Conservation (phyloP, 92 coral and sea anemone genomes). For the Palythoa grandis region DNA sequence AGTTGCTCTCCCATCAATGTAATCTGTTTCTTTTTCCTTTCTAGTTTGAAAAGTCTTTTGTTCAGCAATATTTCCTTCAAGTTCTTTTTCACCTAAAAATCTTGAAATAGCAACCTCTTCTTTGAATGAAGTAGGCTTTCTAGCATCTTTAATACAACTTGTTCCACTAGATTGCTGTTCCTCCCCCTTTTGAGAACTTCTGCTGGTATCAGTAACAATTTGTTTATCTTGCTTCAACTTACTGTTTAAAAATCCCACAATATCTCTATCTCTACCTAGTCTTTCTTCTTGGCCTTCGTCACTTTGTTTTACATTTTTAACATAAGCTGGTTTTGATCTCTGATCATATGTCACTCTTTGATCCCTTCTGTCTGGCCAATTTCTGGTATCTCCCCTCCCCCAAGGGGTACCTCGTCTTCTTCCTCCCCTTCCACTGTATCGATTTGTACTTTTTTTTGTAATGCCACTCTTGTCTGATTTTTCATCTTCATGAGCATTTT, state of each 20-base stretch:
- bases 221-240: constrained; percentile 9
- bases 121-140: background rate
- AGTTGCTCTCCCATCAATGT: background rate
- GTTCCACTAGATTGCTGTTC: background rate
- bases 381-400: constrained; percentile 7
- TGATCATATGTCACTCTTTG: background rate
- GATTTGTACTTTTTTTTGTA: background rate
- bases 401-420: background rate
- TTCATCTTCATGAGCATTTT: background rate
- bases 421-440: background rate
- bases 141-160: background rate
- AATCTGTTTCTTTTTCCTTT: constrained; percentile 5
- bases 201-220: background rate
- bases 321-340: background rate
- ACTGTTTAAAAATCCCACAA: constrained; percentile 42
- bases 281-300: background rate
- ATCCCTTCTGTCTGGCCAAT: constrained; percentile 27
- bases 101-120: background rate
- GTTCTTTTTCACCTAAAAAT: constrained; percentile 13
- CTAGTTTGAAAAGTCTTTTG: background rate
- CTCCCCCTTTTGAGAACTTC: background rate
- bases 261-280: constrained; percentile 13
- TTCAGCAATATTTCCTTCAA: background rate
- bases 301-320: background rate
- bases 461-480: background rate